Evolutionary conservation across 2,113 vertebrate species (phyloP).

Genomic region (Trichechus manatus): DNA sequence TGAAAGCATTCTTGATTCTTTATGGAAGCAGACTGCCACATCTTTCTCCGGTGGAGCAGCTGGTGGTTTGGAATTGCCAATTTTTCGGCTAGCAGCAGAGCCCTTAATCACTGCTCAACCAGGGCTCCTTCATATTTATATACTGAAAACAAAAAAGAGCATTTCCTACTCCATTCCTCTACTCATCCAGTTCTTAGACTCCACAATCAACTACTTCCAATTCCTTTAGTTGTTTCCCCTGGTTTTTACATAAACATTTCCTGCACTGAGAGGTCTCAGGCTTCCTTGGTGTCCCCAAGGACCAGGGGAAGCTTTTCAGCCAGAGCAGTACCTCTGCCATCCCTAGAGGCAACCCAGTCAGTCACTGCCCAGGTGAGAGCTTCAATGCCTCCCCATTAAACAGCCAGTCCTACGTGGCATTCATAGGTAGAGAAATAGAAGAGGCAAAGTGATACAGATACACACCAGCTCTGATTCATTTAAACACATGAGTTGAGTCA

Average conservation of each 20-base stretch:
- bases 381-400: background rate
- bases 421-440: background rate
- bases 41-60: background rate
- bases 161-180: background rate
- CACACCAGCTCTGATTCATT: background rate
- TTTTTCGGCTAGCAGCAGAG: background rate
- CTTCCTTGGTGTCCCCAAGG: background rate
- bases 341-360: background rate
- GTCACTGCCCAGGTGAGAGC: background rate
- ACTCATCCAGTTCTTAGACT: background rate
- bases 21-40: background rate
- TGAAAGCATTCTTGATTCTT: background rate
- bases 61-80: background rate
- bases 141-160: background rate
- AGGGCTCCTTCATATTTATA: background rate
- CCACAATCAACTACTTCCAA: background rate
- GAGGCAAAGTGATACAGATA: background rate
- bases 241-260: background rate
- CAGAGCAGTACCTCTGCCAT: background rate
- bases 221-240: background rate
- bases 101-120: background rate
- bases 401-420: background rate
- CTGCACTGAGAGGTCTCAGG: background rate
- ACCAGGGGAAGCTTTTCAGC: background rate
- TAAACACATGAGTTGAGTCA: background rate